Base-by-base conservation (phyloP, 2,888 invertebrate genomes). In the Cerastis leucographa region DNA sequence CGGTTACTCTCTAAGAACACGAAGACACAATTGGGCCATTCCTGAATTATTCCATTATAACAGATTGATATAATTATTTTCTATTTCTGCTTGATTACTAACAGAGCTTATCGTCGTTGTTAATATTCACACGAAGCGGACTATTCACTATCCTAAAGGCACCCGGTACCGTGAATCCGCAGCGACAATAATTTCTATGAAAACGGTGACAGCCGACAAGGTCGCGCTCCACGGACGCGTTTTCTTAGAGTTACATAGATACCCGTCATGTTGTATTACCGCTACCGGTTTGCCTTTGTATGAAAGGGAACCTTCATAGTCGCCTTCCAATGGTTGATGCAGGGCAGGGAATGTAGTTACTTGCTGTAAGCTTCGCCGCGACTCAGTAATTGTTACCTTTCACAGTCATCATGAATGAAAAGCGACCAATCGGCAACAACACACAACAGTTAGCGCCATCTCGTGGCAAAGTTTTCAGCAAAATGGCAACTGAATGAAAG, bases 31-130 rank as follows among this genome's bases (percentile, higher is more conserved):
- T 83, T 85, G 76, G 84, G 86, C 88, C 85, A 89, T 89, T 89
- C 89, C 89, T 83, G 70, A 84, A 83, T 79, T 86, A 88, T 89
- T 89, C 87, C 89, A 85, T 59, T 83, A 7, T 71, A 61, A 67
- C 75, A 74, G 66, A 73, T 84, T 77, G 72, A 76, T 77, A 40
- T 72, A 65, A 68, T 79, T 79, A 71, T 83, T 80, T 78, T 78
- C 70, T 42, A 76, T 74, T 76, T 69, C 71, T 51, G 74, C 80
- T 78, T 70, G 44, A 61, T 72, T 71, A 81, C 78, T 85, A 78
- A 83, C 79, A 51, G 66, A 85, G 68, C 81, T 80, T 85, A 81
- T 72, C 6, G 40, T 69, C 40, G 54, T 76, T 74, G 66, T 74
- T 76, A 78, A 71, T 80, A 56, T 80, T 62, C 59, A 72, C 62